phyloP scores from a whole-genome alignment of 2,888 invertebrate species.

The Sturmia bella region DNA sequence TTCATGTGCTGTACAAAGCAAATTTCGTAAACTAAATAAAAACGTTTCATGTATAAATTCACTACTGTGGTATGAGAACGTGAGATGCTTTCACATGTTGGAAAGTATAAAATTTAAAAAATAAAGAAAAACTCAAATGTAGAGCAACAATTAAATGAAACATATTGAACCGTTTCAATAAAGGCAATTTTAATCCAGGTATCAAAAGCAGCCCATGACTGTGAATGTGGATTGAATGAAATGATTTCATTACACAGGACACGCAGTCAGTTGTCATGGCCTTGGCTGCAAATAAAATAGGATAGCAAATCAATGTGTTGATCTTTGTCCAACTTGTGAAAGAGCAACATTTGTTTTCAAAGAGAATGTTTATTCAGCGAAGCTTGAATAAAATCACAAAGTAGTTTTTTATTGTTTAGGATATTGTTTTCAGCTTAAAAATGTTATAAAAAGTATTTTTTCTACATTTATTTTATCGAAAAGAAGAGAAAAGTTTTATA shows the following conservation, averaged over 20 bases:
- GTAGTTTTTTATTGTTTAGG: background rate
- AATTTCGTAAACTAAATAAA: conserved; percentile 3
- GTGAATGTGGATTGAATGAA: conserved; percentile 14
- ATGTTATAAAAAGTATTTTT: background rate
- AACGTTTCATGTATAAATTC: background rate
- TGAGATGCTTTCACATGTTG: conserved; percentile 15
- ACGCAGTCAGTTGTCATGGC: background rate
- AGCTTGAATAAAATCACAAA: background rate
- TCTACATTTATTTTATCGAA: too few species aligned
- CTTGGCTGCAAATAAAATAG: background rate
- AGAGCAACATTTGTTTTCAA: background rate
- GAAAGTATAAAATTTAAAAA: background rate
- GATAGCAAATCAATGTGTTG: background rate
- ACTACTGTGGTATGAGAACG: conserved; percentile 9
- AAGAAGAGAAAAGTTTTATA: too few species aligned
- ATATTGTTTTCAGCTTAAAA: background rate
- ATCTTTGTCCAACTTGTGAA: conserved; percentile 5
- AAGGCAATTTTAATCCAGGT: conserved; percentile 36
- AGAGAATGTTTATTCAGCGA: background rate
- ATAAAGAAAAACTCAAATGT: background rate
- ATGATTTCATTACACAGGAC: conserved; percentile 5
- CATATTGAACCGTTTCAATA: conserved; percentile 40
- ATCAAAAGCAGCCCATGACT: background rate
- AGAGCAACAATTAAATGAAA: conserved; percentile 22
- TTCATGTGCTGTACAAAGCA: too few species aligned